These are phyloP conservation scores for Calidris pugnax DNA, from an alignment of 2,113 vertebrate genomes.

Conservation along the genomic window DNA sequence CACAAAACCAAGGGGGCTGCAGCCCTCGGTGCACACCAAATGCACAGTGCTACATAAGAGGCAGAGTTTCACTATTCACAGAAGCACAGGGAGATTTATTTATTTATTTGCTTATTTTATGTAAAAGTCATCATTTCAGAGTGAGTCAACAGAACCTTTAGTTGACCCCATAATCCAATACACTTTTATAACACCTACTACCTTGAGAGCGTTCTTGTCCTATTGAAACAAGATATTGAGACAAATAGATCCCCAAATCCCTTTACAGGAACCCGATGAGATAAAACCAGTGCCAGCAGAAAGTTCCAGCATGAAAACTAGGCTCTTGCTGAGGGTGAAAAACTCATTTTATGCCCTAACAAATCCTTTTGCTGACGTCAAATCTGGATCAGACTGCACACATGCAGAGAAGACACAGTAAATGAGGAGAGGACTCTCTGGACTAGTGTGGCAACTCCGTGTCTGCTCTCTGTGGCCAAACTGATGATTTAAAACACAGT, in stretches of 20 bases:
- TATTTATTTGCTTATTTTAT: neutral
- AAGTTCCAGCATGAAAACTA: neutral
- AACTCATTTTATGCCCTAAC: neutral
- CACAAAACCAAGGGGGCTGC: neutral
- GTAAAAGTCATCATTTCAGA: neutral
- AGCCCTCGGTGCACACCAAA: neutral
- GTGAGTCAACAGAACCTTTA: neutral
- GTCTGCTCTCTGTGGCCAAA: neutral
- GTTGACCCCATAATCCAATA: neutral
- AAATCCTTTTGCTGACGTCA: neutral
- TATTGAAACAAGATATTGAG: neutral
- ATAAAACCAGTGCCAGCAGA: neutral
- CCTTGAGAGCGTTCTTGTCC: rapidly evolving
- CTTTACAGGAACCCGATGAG: neutral
- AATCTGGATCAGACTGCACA: neutral
- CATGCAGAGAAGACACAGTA: rapidly evolving
- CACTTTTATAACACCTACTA: neutral
- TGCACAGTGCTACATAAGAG: rapidly evolving
- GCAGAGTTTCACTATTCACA: neutral
- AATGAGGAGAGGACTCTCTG: neutral
- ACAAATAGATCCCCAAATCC: neutral
- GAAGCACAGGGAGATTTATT: neutral
- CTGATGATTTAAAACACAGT: neutral
- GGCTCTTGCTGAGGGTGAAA: neutral
- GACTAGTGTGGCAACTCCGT: no score